Evolutionary conservation across 2,113 vertebrate species (phyloP).

Genomic region (Hipposideros armiger): DNA sequence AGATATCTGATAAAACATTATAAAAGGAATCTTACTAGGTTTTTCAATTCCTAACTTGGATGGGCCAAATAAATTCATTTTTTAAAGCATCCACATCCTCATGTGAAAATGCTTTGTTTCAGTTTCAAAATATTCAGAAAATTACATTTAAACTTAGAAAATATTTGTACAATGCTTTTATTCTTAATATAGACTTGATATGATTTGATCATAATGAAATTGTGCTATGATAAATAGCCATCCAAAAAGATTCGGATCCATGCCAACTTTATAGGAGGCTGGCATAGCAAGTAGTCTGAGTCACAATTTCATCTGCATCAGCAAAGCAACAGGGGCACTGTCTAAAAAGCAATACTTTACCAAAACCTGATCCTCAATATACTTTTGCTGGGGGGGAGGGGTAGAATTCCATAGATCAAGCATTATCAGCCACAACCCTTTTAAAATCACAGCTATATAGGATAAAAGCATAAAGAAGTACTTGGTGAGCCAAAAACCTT

Average conservation of each 20-base stretch:
- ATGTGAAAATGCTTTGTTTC: neutral
- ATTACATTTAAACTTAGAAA: neutral
- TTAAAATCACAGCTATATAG: neutral
- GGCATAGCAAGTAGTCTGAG: neutral
- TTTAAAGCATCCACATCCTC: neutral
- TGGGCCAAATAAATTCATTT: slow-evolving; percentile 16
- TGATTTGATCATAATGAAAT: slow-evolving; percentile 59
- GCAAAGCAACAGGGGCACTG: neutral
- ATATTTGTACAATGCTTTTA: slow-evolving; percentile 42
- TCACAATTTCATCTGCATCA: slow-evolving; percentile 37
- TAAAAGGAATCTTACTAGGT: neutral
- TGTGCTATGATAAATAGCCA: slow-evolving; percentile 48
- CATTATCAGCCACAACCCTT: neutral
- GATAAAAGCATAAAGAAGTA: neutral
- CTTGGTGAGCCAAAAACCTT: neutral
- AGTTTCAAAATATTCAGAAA: slow-evolving; percentile 13
- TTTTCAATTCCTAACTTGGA: neutral
- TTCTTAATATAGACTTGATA: slow-evolving; percentile 54
- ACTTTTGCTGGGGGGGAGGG: neutral
- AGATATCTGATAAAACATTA: neutral
- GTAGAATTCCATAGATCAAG: neutral
- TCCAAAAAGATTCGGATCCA: slow-evolving; percentile 8
- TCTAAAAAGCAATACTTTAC: slow-evolving; percentile 39
- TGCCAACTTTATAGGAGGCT: neutral
- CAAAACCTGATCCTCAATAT: neutral